phyloP scores from a whole-genome alignment of 2,797 vertebrate genomes.

The Poeciliopsis infans region DNA sequence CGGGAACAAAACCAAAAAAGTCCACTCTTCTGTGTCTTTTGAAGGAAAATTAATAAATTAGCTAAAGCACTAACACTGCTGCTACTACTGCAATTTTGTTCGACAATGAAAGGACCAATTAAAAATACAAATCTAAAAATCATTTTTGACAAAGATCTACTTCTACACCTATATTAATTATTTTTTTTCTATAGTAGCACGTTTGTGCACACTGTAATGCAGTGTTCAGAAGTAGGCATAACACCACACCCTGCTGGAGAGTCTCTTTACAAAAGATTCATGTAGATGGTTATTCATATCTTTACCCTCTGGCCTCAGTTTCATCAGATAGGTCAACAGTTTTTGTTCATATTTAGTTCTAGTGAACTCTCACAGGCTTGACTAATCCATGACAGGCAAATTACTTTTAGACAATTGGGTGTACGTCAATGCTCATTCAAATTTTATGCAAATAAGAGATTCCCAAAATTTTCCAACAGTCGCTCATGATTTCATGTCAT shows the following conservation, averaged over 20 bases:
- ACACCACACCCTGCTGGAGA: slow-evolving; percentile 5
- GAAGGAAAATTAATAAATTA: slow-evolving; percentile 34
- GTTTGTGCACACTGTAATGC: neutral
- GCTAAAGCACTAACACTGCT: neutral
- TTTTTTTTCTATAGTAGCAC: neutral
- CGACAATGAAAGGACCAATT: neutral
- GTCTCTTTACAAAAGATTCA: neutral
- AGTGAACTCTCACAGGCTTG: slow-evolving; percentile 37
- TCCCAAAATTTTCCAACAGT: slow-evolving; percentile 49
- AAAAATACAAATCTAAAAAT: neutral
- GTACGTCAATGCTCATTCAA: slow-evolving; percentile 48
- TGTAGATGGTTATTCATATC: neutral
- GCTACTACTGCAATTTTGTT: neutral
- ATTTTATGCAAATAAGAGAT: slow-evolving; percentile 61
- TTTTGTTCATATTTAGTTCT: slow-evolving; percentile 44
- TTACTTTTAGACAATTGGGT: slow-evolving; percentile 51
- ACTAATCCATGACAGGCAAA: slow-evolving; percentile 57
- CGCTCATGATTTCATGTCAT: slow-evolving; percentile 17
- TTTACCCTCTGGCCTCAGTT: slow-evolving; percentile 22
- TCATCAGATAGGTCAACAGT: slow-evolving; percentile 59
- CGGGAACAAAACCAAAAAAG: slow-evolving; percentile 7
- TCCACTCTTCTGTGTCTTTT: slow-evolving; percentile 32
- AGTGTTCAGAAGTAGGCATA: neutral
- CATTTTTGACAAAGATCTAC: neutral
- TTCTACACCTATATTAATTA: neutral